These are phyloP conservation scores for Yponomeuta sedellus DNA, from an alignment of 2,888 invertebrate genomes.

Conservation along the genomic window DNA sequence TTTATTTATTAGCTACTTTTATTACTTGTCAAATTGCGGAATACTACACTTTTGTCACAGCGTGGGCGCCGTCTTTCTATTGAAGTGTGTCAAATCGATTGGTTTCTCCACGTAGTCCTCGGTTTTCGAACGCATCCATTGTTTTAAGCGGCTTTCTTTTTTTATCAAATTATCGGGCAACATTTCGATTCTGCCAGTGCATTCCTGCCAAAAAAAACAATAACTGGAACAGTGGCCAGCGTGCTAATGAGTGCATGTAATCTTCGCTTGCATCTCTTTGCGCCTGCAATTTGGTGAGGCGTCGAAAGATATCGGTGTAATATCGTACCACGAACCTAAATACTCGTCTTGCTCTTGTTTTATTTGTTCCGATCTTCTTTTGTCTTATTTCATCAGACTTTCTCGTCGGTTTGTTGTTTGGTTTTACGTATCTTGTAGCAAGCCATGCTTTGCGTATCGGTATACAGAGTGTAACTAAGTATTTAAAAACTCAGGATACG, in stretches of 20 bases:
- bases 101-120: constrained; percentile 22
- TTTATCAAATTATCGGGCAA: background rate
- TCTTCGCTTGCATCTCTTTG: constrained; percentile 15
- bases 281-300: constrained; percentile 16
- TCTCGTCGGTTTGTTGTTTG: no score
- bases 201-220: constrained; percentile 4
- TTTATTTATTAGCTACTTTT: constrained; percentile 70
- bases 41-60: constrained; percentile 37
- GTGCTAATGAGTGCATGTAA: constrained; percentile 17
- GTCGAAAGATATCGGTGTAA: constrained; percentile 13
- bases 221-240: constrained; percentile 6
- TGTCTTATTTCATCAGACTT: background rate
- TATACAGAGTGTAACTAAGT: no score
- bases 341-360: background rate
- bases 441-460: no score
- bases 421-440: no score
- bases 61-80: constrained; percentile 41
- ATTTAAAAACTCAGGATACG: no score
- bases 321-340: constrained; percentile 1
- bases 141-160: background rate
- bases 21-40: constrained; percentile 57
- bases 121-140: constrained; percentile 10
- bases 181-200: constrained; percentile 3
- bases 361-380: constrained; percentile 1
- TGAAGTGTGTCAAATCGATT: constrained; percentile 49